phyloP scores from a whole-genome alignment of 2,888 invertebrate genomes.

The Acronicta aceris region DNA sequence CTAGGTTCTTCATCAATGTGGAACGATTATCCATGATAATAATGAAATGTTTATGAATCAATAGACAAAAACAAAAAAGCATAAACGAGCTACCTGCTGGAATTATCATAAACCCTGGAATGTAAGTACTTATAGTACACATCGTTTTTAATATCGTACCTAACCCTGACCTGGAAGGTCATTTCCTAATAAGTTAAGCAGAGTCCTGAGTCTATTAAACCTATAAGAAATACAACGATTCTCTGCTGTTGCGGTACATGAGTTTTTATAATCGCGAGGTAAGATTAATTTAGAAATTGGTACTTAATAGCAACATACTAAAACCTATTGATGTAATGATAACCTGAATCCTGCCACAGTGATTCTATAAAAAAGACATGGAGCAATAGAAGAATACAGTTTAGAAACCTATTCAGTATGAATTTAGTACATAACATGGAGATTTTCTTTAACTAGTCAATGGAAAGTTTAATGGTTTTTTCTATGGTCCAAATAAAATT shows the following conservation, averaged over 20 bases:
- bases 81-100: constrained; percentile 7
- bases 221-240: neutral
- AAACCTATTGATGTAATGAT: neutral
- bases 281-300: neutral
- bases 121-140: constrained; percentile 50
- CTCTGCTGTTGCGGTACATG: neutral
- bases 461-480: too few species aligned
- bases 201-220: constrained; percentile 1
- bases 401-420: too few species aligned
- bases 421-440: neutral
- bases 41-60: neutral
- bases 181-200: constrained; percentile 20
- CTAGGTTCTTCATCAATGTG: constrained; percentile 17
- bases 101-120: constrained; percentile 7
- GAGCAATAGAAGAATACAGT: too few species aligned
- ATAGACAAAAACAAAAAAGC: neutral
- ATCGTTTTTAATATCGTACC: constrained; percentile 14
- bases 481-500: too few species aligned
- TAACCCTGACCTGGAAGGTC: constrained; percentile 49
- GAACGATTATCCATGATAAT: constrained; percentile 12
- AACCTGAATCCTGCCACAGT: neutral
- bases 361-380: neutral
- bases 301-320: neutral
- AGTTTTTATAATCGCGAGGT: constrained; percentile 1
- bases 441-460: neutral